Evolutionary conservation across 2,797 vertebrate genomes (phyloP), one percentile per base, ranked within the genome.

Genomic region (Acropternis orthonyx): DNA sequence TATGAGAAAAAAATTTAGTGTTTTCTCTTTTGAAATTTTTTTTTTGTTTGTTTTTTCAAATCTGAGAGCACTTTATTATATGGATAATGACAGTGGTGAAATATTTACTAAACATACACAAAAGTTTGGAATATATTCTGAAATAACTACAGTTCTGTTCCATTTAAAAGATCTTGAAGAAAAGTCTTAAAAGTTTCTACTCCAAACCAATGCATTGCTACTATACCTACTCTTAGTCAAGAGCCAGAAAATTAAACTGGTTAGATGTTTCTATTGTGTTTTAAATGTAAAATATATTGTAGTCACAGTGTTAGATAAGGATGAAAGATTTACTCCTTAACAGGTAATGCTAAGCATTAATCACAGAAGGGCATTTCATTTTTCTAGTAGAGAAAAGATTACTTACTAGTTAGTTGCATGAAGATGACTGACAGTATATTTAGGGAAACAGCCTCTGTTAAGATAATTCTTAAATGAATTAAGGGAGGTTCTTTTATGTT

Each of bases 21-120:
- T 8, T 84, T 58, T 67, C 0, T 36, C 20, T 68, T 44, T 36
- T 0, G 1, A 18, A 8, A 36, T 63, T 43, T 4, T 9, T 12
- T 85, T 8, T 6, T 27, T 30, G 5, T 12, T 27, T 39, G 1
- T 74, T 65, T 66, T 85, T 23, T 34, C 18, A 77, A 51, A 71
- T 34, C 14, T 61, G 24, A 49, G 17, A 92, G 46, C 5, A 67
- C 1, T 9, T 63, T 66, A 39, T 76, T 69, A 48, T 41, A 69
- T 28, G 14, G 10, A 30, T 39, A 79, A 41, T 20, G 17, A 32
- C 6, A 76, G 21, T 8, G 12, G 80, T 2, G 0, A 59, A 76
- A 51, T 56, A 69, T 66, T 92, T 62, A 30, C 4, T 66, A 76
- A 78, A 41, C 16, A 43, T 19, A 22, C 8, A 59, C 7, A 51